Evolutionary conservation across 2,888 invertebrate genomes (phyloP), one percentile per base, ranked within the genome.

Genomic region (Dynastes hyllus): DNA sequence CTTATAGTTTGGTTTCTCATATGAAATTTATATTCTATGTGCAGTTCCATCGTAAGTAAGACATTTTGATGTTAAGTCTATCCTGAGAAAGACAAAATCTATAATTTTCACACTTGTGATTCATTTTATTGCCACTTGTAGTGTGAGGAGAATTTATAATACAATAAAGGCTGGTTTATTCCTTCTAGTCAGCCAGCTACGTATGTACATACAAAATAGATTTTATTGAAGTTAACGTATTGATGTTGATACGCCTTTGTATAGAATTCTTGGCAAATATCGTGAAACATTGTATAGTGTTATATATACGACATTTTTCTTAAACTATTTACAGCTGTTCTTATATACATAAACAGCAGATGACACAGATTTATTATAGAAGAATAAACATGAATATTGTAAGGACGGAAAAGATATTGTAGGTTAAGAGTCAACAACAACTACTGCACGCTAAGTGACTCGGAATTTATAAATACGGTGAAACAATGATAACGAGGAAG

Each of bases 51-150:
- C 32, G 45, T 67, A 67, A 45, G 22, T 37, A 16, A 32, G 55
- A 73, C 40, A 58, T 58, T 58, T 37, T 40, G 40, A 32, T 58
- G 73, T 73, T 73, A 27, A 58, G 58, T 73, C 58, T 58, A 58
- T 73, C 58, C 73, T 73, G 61, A 73, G 73, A 73, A 71, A 73
- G 73, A 61, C 58, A 40, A 73, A 73, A 73, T 73, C 58, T 73
- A 58, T 73, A 73, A 73, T 73, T 73, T 73, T 73, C 73, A 73
- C 73, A 73, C 73, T 58, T 73, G 73, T 73, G 73, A 58, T 73
- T 73, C 58, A 73, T 73, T 73, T 73, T 73, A 73, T 73, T 73
- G 73, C 73, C 58, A 37, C 22, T 22, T n/a, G 27, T 13, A 58
- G 1, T 58, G 73, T 40, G 73, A 11, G 16, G 37, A 40, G 73